Base-by-base conservation (phyloP, 2,797 vertebrate species). In the Sebastes matsubarae region DNA sequence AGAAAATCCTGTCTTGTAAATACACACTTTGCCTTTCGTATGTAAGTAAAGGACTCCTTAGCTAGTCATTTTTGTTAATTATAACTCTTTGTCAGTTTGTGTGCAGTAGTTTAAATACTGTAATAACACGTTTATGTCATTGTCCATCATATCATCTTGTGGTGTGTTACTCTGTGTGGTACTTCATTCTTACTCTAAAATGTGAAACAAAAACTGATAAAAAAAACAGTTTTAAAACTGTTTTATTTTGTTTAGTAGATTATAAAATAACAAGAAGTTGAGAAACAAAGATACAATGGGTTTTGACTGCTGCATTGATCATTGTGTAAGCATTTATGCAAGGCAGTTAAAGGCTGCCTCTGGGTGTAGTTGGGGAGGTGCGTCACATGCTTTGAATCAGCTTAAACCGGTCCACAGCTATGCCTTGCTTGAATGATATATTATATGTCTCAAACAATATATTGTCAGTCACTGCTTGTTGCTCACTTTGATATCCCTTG, bases 71-170 rank as follows among this genome's bases (percentile, higher is more conserved):
- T 52, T 5, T 30, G 71, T 59, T 87, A 90, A 94, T 91, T 80
- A 89, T 72, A 89, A 82, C 80, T 75, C 50, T 87, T 68, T 71
- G 77, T 80, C 20, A 65, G 58, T 84, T 81, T 89, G 84, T 84
- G 84, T 86, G 79, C 60, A 34, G 79, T 42, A 63, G 24, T 85
- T 81, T 80, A 70, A 88, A 77, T 77, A 22, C 82, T 73, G 54
- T 90, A 89, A 92, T 90, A 55, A 80, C 84, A 90, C 68, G 84
- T 87, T 91, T 88, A 80, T 82, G 76, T 74, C 78, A 82, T 77
- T 72, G 72, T 81, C 59, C 73, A 67, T 83, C 71, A 78, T 29
- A 65, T 87, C 55, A 79, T 59, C 81, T 78, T 77, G 80, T 32
- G 77, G 75, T 42, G 50, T 68, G 50, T 70, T 61, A 20, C 54